Evolutionary conservation across 1,140 invertebrate species (phyloP), one percentile per base, ranked within the genome.

Genomic region (Pararge aegeria): DNA sequence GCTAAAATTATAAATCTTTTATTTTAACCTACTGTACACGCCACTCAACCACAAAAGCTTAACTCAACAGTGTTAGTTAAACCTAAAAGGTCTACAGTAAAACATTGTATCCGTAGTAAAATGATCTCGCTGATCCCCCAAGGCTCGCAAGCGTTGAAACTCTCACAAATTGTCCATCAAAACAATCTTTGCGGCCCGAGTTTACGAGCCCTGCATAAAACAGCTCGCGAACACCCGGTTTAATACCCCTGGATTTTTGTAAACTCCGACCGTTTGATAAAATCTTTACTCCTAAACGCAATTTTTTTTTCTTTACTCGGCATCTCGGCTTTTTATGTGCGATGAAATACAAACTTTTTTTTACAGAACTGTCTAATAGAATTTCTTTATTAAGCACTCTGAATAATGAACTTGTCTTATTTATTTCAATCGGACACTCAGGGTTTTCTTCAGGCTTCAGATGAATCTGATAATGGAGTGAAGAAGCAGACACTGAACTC

Each of bases 121-220:
- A 40, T 57, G 42, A 42, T 38, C 44, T 37, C 42, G 5, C 38
- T 18, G 16, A 34, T 55, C 40, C 30, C 42, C 55, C 55, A n/a
- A 24, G 18, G 12, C 18, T 46, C 44, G 44, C 12, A 65, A 58
- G 55, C 71, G 62, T 61, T 71, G 69, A 67, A 73, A 80, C 73
- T 78, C 77, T 75, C 38, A 12, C 78, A 78, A 83, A 86, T 73
- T 80, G 78, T 81, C 82, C 78, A 83, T 84, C 79, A 84, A 75
- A 34, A 34, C 70, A 75, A 80, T 81, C 77, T 46, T 46, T 29
- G 19, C 53, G 12, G 38, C 53, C 64, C 61, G 55, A 64, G 61
- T 71, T 78, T 78, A 78, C 78, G 74, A 73, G 58, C 69, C 68
- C 58, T 66, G 73, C 64, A 63, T 52, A 78, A 77, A 78, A 80